These are phyloP conservation scores for Psilopogon haemacephalus DNA, from an alignment of 2,113 vertebrate genomes.

Conservation along the genomic window DNA sequence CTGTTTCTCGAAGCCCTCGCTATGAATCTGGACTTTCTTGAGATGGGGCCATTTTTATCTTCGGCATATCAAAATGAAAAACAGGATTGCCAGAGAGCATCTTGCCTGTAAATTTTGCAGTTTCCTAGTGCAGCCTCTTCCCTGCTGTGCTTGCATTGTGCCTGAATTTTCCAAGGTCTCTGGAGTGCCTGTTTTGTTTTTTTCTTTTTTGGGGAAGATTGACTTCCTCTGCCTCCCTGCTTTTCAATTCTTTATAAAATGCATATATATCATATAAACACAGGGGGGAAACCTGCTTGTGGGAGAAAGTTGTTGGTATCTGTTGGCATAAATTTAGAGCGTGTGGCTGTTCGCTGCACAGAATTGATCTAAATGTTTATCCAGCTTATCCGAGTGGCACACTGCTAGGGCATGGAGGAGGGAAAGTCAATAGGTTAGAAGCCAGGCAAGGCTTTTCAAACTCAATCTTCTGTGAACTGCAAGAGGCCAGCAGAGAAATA, in stretches of 20 bases:
- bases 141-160: background rate
- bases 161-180: background rate
- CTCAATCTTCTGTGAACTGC: background rate
- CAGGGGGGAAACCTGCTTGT: fast-evolving
- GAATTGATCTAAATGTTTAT: conserved; percentile 33
- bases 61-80: background rate
- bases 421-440: conserved; percentile 30
- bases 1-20: fast-evolving
- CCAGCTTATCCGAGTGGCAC: background rate
- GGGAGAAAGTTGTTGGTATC: background rate
- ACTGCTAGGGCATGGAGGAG: background rate
- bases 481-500: background rate
- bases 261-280: background rate
- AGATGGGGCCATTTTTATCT: background rate
- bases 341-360: background rate
- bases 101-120: background rate
- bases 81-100: background rate
- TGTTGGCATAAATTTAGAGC: background rate
- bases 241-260: background rate
- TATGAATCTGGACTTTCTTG: background rate
- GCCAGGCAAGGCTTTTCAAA: conserved; percentile 1
- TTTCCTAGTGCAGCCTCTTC: background rate
- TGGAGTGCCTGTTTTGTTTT: background rate
- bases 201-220: background rate
- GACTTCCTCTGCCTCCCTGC: background rate